Conservation (phyloP, 2,113 vertebrate genomes). For the Cinclus cinclus region DNA sequence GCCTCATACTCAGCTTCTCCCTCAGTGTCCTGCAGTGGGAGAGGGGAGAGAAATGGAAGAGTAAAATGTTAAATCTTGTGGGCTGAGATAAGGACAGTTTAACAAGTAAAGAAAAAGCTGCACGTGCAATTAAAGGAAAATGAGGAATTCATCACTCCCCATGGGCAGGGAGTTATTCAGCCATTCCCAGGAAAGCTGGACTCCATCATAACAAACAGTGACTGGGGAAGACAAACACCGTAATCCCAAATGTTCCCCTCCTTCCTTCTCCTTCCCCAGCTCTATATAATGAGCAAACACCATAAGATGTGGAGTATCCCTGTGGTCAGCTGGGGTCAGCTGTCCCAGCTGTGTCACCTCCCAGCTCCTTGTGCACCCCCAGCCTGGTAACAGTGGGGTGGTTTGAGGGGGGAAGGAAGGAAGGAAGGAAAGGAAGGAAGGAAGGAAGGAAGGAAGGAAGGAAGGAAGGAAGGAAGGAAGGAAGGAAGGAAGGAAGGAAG, state of each 20-base stretch:
- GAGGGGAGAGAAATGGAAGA: background rate
- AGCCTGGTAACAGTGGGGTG: background rate
- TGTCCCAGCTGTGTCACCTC: background rate
- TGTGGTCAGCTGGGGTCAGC: background rate
- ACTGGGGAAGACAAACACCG: rapidly evolving
- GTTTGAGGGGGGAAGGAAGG: background rate
- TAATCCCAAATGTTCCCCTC: background rate
- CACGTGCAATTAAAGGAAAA: background rate
- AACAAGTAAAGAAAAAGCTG: background rate
- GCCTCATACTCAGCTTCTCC: background rate
- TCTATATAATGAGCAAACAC: background rate
- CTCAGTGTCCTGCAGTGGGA: background rate
- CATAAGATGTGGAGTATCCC: background rate
- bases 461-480: too few species aligned
- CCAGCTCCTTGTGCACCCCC: background rate
- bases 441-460: too few species aligned
- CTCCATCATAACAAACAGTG: background rate
- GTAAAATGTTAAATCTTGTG: background rate
- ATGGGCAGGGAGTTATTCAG: background rate
- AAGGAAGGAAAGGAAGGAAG: too few species aligned
- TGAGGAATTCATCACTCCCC: background rate
- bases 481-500: too few species aligned
- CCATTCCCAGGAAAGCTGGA: background rate
- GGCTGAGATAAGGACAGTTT: background rate
- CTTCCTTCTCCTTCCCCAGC: background rate